These are phyloP conservation scores for Oceanodroma tethys DNA, from an alignment of 2,113 vertebrate genomes.

Conservation along the genomic window DNA sequence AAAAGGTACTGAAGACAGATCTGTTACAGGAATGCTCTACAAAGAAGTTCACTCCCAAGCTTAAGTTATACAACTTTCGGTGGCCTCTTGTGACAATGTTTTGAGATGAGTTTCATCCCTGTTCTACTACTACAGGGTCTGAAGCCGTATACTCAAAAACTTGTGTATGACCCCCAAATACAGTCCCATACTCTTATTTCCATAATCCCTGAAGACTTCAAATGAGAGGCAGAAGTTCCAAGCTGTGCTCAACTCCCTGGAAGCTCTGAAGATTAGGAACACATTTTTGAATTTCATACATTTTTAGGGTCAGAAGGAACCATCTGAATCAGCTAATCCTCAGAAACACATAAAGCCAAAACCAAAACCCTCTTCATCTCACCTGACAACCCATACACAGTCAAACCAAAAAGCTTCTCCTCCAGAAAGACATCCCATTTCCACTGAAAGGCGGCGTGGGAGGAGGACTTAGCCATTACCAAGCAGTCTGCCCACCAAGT, in stretches of 20 bases:
- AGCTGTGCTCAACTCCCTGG: background rate
- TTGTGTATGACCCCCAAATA: background rate
- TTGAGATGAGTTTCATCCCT: background rate
- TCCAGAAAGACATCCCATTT: background rate
- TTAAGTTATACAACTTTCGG: background rate
- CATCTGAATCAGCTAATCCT: background rate
- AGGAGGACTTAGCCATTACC: background rate
- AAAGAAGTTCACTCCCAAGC: background rate
- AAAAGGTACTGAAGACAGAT: background rate
- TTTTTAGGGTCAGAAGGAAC: background rate
- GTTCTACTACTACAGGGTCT: background rate
- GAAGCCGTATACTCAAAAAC: background rate
- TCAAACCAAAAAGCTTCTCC: background rate
- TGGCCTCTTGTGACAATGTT: background rate
- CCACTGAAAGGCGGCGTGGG: rapidly evolving
- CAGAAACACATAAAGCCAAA: background rate
- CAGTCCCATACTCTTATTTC: background rate
- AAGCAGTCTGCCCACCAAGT: background rate
- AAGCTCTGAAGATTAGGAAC: background rate
- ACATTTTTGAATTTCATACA: background rate
- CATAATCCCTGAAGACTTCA: background rate
- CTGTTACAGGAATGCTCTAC: background rate
- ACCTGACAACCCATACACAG: background rate
- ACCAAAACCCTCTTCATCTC: background rate
- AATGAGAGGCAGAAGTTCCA: background rate